phyloP scores from a whole-genome alignment of 2,888 invertebrate genomes.

The Leptarthrus brevirostris region DNA sequence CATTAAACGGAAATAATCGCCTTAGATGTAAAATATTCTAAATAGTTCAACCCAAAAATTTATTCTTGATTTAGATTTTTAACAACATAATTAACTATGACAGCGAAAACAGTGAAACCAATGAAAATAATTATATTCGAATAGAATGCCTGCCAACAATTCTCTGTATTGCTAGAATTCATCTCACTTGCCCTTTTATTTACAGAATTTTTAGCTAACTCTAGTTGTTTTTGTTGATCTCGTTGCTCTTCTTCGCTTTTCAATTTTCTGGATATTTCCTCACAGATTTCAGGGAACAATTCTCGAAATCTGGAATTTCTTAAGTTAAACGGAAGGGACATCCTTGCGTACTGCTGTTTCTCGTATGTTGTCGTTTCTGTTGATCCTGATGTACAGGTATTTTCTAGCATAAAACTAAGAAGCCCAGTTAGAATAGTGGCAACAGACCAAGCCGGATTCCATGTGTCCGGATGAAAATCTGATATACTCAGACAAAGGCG shows the following conservation, averaged over 20 bases:
- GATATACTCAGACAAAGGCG: conserved; percentile 88
- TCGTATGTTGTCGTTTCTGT: conserved; percentile 88
- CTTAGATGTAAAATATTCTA: no score
- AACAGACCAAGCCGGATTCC: conserved; percentile 98
- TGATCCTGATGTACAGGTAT: conserved; percentile 91
- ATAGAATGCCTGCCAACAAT: conserved; percentile 35
- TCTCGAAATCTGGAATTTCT: conserved; percentile 89
- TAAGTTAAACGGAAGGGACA: conserved; percentile 88
- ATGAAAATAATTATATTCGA: conserved; percentile 34
- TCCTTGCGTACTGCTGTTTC: conserved; percentile 78
- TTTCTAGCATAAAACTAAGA: conserved; percentile 94
- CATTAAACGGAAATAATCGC: no score
- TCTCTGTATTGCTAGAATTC: conserved; percentile 17
- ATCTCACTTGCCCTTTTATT: conserved; percentile 1
- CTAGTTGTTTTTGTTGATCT: neutral
- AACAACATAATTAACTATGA: conserved; percentile 42
- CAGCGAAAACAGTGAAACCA: conserved; percentile 35
- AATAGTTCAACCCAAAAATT: conserved; percentile 7
- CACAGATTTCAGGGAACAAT: conserved; percentile 76
- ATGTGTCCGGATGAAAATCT: conserved; percentile 75
- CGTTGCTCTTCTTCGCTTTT: conserved; percentile 17
- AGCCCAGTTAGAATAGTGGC: conserved; percentile 94
- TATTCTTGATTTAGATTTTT: conserved; percentile 41
- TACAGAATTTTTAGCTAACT: neutral
- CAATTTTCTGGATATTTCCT: conserved; percentile 12